phyloP scores from a whole-genome alignment of 2,888 invertebrate genomes.

The Emmelina monodactyla region DNA sequence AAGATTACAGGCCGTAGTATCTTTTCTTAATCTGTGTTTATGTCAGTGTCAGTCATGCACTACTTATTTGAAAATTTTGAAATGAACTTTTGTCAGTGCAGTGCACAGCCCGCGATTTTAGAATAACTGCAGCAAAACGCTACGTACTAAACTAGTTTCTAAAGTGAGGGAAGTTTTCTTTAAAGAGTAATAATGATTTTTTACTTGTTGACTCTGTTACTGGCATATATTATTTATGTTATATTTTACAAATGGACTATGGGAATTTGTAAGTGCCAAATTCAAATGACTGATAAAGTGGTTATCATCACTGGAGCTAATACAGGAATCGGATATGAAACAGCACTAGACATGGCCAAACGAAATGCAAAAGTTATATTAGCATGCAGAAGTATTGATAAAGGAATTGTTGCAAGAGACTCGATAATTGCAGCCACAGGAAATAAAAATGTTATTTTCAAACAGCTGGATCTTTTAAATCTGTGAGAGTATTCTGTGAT shows the following conservation, averaged over 20 bases:
- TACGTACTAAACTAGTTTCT: too few species aligned
- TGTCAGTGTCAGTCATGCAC: too few species aligned
- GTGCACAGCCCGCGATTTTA: too few species aligned
- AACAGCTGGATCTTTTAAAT: conserved; percentile 75
- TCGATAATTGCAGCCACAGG: conserved; percentile 70
- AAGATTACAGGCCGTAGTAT: too few species aligned
- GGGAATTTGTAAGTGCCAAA: conserved; percentile 20
- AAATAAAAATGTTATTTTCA: conserved; percentile 70
- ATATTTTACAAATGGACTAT: too few species aligned
- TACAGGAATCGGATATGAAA: conserved; percentile 34
- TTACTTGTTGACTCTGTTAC: too few species aligned
- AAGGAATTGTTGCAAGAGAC: conserved; percentile 43
- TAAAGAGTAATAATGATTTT: too few species aligned
- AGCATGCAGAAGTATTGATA: conserved; percentile 49
- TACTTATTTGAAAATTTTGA: too few species aligned
- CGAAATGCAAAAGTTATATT: conserved; percentile 61
- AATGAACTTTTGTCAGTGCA: too few species aligned
- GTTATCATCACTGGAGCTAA: conserved; percentile 40
- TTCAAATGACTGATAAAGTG: conserved; percentile 24
- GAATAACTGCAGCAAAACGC: too few species aligned
- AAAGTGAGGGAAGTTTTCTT: too few species aligned
- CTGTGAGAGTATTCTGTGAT: conserved; percentile 78
- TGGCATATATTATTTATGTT: background rate
- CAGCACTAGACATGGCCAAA: conserved; percentile 38
- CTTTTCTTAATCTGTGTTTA: too few species aligned